Base-by-base conservation (phyloP, 2,113 vertebrate genomes). In the Ameiurus melas region DNA sequence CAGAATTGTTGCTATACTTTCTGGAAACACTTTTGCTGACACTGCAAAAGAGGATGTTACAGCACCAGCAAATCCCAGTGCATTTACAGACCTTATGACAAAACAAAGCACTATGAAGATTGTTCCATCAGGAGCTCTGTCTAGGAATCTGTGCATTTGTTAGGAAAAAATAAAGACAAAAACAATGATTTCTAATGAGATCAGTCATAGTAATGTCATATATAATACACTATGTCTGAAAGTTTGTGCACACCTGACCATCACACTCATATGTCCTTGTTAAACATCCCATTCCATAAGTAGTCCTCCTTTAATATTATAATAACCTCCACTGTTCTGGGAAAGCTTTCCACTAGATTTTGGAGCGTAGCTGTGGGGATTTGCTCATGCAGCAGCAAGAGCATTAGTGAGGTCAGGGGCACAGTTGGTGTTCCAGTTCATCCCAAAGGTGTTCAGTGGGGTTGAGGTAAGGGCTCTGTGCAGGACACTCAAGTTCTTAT, bases 1-100 rank as follows among this genome's bases (percentile, higher is more conserved):
- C 97, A 99, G 0, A 70, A 98, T 96, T 90, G 97, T 99, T 1
- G 97, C 98, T 93, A 99, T 96, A 85, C 97, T 98, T 92, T 95
- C 94, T 36, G 98, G 98, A 93, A 99, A 99, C 60, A 96, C 94
- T 89, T 97, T 95, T 33, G 95, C 96, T 1, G 97, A 95, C 43
- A 99, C 94, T 7, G 98, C 96, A 90, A 96, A 97, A 0, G 98
- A 97, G 0, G 98, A 96, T 0, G 97, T 99, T 68, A 94, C 95
- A 0, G 97, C 95, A 36, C 95, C 97, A 1, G 96, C 93, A 88
- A 98, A 99, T 53, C 98, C 95, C 36, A 99, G 20, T 2, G 97
- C 98, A 84, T 99, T 98, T 9, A 96, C 17, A 25, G 96, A 94
- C 92, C 98, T 95, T 90, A 98, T 95, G 51, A 99, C 20, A 92